Percentiles rank a stretch among this genome's conserved stretches.
Evolutionary conservation across 1,140 invertebrate genomes (phyloP).

Genomic region (Chironomus striatipennis): DNA sequence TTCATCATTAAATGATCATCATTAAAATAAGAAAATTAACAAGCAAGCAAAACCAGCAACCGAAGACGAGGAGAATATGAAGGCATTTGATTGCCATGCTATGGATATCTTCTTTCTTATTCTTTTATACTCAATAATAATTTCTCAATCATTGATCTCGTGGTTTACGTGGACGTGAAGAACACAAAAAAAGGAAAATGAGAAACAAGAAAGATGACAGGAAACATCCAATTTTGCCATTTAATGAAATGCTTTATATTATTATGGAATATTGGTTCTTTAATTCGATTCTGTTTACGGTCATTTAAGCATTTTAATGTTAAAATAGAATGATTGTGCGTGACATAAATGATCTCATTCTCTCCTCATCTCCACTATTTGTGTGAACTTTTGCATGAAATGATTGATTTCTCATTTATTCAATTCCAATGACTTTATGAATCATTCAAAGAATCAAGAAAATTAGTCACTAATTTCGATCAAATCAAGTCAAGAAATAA

Average conservation of each 20-base stretch:
- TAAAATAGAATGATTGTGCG: not conserved
- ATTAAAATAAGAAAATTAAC: too few relatives aligned
- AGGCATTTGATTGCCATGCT: not conserved
- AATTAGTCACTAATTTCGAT: too few relatives aligned
- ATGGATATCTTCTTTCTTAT: not conserved
- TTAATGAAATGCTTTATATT: slow-evolving; percentile 6
- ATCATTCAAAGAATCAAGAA: too few relatives aligned
- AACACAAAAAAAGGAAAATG: not conserved
- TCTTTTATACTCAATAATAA: not conserved
- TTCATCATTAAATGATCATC: too few relatives aligned
- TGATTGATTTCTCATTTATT: too few relatives aligned
- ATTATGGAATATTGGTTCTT: slow-evolving; percentile 11
- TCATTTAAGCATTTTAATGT: not conserved
- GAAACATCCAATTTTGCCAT: slow-evolving; percentile 19
- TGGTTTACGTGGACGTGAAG: slow-evolving; percentile 11
- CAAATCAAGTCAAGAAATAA: too few relatives aligned
- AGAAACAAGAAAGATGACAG: not conserved
- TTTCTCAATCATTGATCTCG: not conserved
- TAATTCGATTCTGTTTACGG: not conserved
- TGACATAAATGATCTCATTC: slow-evolving; percentile 3
- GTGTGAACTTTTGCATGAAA: too few relatives aligned
- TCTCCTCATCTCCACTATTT: too few relatives aligned
- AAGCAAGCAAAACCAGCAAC: too few relatives aligned
- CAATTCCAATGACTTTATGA: too few relatives aligned
- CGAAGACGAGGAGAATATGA: too few relatives aligned